Evolutionary conservation across 2,888 invertebrate genomes (phyloP), one percentile per base, ranked within the genome.

Genomic region (Hyalella azteca): DNA sequence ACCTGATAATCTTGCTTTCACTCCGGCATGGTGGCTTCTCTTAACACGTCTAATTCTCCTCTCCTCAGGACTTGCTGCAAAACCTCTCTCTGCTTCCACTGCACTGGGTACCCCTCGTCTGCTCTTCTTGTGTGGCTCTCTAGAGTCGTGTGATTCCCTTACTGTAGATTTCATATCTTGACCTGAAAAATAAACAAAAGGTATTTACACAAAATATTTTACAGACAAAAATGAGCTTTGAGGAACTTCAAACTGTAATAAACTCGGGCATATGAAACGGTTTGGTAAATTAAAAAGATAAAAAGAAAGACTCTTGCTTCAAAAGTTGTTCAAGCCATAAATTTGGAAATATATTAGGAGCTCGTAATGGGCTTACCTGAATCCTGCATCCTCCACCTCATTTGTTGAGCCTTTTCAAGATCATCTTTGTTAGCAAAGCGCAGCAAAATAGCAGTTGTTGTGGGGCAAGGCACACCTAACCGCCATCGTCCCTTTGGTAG

Each of bases 371-470:
- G 4, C 40, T 22, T 4, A 41, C 75, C 75, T 36, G 45, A 2
- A 19, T 22, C 29, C 0, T 45, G 41, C 45, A 41, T 5, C 40
- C 45, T 40, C 15, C 45, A 73, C 15, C 73, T 32, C 49, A 73
- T 26, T 73, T 79, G 49, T 26, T 36, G 7, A 22, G 49, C 36
- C 49, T 29, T 73, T 26, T 66, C 49, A 41, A 79, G 3, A 41
- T 95, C 95, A 86, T 91, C 90, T 87, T 91, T 91, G 81, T 92
- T 92, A 40, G 94, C 93, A 90, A 93, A 95, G 84, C 95, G 89
- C 86, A 95, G 88, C 80, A 94, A 89, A 85, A 95, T 90, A 83
- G 90, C 90, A 86, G 92, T 92, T 36, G 92, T 90, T 87, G 92
- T 92, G 7, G 90, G 89, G 87, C 91, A 91, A 75, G 91, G 90